Percentiles rank a stretch among this genome's conserved stretches.
phyloP scores from a whole-genome alignment of 2,113 vertebrate species.

The Calyptomena viridis region DNA sequence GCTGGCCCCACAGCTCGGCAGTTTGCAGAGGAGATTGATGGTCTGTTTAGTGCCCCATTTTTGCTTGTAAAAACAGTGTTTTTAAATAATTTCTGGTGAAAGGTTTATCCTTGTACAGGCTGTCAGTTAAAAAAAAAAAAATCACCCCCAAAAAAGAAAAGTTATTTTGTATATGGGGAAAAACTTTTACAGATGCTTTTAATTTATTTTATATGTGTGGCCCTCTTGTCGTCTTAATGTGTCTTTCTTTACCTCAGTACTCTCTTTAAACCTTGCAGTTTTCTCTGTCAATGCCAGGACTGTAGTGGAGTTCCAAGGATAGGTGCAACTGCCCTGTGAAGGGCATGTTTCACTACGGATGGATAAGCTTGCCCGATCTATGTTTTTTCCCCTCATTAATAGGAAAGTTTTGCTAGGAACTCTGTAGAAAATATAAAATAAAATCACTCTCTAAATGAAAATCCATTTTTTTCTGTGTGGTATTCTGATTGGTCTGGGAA shows the following conservation, averaged over 20 bases:
- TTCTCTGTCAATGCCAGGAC: neutral
- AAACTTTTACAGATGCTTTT: constrained; percentile 81
- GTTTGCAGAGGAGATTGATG: neutral
- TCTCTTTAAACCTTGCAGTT: neutral
- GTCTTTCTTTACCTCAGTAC: neutral
- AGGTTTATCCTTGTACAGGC: constrained; percentile 82
- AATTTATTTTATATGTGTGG: constrained; percentile 88
- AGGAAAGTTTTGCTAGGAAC: constrained; percentile 35
- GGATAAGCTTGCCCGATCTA: constrained; percentile 19
- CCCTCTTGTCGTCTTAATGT: constrained; percentile 54
- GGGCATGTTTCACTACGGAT: constrained; percentile 35
- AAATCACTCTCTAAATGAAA: constrained; percentile 69
- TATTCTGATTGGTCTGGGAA: neutral
- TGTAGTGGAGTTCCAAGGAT: neutral
- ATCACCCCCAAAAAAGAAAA: constrained; percentile 56
- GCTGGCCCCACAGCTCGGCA: neutral
- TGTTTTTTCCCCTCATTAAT: constrained; percentile 17
- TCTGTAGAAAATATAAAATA: constrained; percentile 70
- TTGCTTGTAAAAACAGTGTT: constrained; percentile 11
- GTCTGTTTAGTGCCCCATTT: neutral
- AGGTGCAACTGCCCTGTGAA: neutral
- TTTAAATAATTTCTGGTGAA: constrained; percentile 74
- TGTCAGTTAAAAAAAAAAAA: constrained; percentile 26
- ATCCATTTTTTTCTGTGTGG: neutral
- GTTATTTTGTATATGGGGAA: constrained; percentile 89